Base-by-base conservation (phyloP, 2,797 vertebrate genomes). In the Craterocephalus amniculus region DNA sequence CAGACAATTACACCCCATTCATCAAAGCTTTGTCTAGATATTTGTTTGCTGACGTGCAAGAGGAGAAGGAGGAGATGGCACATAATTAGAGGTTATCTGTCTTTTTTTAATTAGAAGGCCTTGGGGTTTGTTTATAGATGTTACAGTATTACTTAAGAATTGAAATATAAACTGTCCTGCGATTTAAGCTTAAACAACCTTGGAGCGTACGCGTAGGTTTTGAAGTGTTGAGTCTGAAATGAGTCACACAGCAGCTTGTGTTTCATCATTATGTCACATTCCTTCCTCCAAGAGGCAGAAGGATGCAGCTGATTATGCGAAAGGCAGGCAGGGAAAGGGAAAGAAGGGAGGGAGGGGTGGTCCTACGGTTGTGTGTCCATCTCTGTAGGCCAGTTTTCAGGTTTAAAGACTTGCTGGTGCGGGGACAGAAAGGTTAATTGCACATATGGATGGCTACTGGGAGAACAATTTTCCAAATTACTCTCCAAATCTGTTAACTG, bases 241-340 rank as follows among this genome's bases (percentile, higher is more conserved):
- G 31, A 74, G 24, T 51, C 70, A 55, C 34, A 12, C 38, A 35
- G 66, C 26, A 58, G 60, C 54, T 67, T 73, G 61, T 73, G 75
- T 67, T 63, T 20, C 61, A 67, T 45, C 75, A 48, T 69, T 58
- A 62, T 86, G 78, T 83, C 83, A 54, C 91, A 92, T 94, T 94
- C 90, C 89, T 90, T 91, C 92, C 93, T 91, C 78, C 67, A 29
- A 91, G 91, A 92, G 92, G 93, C 93, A 93, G 91, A 87, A 93
- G 78, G 89, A 87, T 81, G 83, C 87, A 86, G 80, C 73, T 82
- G 80, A 85, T 80, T 60, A 67, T 34, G 65, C 70, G 59, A 54
- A 29, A 83, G 66, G 63, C 40, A 26, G 58, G 38, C 40, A 24
- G 51, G 49, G 3, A 8, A 72, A 27, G 60, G 32, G 32, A 24